phyloP scores from a whole-genome alignment of 1,140 invertebrate genomes.

The Brachionus paranguensis region DNA sequence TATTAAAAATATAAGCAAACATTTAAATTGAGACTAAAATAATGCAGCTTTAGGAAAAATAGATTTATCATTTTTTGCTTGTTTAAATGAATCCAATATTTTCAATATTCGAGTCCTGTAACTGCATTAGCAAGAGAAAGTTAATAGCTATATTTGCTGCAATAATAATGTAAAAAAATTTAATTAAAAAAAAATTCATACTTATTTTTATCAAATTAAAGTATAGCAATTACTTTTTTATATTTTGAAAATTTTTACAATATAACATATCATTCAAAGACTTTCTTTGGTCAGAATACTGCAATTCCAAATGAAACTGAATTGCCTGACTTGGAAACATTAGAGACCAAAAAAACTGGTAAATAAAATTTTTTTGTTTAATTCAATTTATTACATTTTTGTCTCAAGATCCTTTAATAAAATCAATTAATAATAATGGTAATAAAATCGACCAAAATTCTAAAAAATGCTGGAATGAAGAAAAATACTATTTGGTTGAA shows the following conservation, averaged over 20 bases:
- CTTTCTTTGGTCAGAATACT: background rate
- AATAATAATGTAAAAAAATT: background rate
- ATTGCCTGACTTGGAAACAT: background rate
- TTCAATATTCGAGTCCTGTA: constrained; percentile 11
- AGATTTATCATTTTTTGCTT: background rate
- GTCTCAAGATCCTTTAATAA: background rate
- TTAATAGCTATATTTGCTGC: background rate
- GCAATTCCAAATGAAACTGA: background rate
- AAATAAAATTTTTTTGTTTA: background rate
- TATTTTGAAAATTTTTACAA: constrained; percentile 39
- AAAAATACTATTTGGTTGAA: background rate
- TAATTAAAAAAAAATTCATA: background rate
- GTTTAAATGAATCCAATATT: constrained; percentile 13
- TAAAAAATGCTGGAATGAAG: background rate
- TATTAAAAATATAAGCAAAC: background rate
- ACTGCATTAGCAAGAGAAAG: background rate
- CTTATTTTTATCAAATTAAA: background rate
- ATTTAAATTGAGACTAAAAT: background rate
- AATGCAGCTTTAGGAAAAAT: background rate
- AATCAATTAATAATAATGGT: background rate
- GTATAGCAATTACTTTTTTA: constrained; percentile 29
- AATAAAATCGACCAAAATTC: background rate
- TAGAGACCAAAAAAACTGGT: background rate
- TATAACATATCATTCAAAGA: background rate
- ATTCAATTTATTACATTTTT: background rate